Percentiles rank a stretch among this genome's conserved stretches.
Evolutionary conservation across 1,140 invertebrate genomes (phyloP).

Genomic region (Brachionus manjavacas): DNA sequence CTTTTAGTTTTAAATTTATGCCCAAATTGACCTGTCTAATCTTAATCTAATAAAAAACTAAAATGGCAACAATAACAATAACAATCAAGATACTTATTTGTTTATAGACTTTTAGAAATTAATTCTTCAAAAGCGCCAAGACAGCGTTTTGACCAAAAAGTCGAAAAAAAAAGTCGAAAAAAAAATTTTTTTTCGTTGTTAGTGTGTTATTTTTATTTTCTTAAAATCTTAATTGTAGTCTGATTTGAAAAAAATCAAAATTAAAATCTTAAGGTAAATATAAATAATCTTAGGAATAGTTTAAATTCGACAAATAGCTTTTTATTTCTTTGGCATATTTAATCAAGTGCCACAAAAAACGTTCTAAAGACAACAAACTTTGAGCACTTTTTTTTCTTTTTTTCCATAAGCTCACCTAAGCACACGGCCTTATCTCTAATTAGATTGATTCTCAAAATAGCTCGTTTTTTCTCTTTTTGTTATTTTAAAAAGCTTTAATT

Average conservation of each 20-base stretch:
- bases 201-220: constrained; percentile 21
- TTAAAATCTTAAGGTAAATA: constrained; percentile 37
- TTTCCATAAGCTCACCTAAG: background rate
- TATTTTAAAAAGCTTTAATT: background rate
- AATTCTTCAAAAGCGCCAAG: background rate
- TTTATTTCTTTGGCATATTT: constrained; percentile 26
- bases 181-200: background rate
- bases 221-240: constrained; percentile 35
- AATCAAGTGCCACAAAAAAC: background rate
- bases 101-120: constrained; percentile 14
- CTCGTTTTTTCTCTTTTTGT: background rate
- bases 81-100: constrained; percentile 8
- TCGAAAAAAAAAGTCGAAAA: background rate
- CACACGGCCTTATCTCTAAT: background rate
- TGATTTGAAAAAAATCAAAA: background rate
- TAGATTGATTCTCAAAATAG: background rate
- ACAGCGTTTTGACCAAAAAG: background rate
- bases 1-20: constrained; percentile 27
- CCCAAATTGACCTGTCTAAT: constrained; percentile 26
- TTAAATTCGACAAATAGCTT: background rate
- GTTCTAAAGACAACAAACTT: constrained; percentile 25
- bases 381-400: constrained; percentile 7
- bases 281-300: constrained; percentile 28
- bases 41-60: background rate
- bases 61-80: constrained; percentile 1